Percentiles rank a stretch among this genome's conserved stretches.
phyloP scores from a whole-genome alignment of 2,797 vertebrate species.

The Typhlichthys subterraneus region DNA sequence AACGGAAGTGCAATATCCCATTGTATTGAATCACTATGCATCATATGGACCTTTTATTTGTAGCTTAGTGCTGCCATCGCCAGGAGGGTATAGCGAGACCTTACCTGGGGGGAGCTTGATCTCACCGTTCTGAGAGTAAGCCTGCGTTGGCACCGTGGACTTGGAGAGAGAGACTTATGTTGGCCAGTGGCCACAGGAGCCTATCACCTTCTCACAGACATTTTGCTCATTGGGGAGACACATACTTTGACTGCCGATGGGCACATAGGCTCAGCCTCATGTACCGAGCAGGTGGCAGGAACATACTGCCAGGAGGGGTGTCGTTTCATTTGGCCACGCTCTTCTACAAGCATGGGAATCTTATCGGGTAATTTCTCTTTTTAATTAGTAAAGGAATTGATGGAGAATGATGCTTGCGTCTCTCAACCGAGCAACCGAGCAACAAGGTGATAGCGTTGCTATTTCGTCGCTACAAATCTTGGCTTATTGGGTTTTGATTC shows the following conservation, averaged over 20 bases:
- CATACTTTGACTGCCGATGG: conserved; percentile 50
- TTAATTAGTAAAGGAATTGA: conserved; percentile 34
- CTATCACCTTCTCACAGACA: conserved; percentile 69
- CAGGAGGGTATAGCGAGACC: conserved; percentile 45
- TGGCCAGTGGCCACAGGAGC: conserved; percentile 60
- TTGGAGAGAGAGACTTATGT: conserved; percentile 57
- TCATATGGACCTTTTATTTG: conserved; percentile 22
- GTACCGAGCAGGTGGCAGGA: conserved; percentile 58
- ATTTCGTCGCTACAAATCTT: background rate
- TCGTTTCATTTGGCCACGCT: conserved; percentile 44
- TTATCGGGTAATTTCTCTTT: conserved; percentile 40
- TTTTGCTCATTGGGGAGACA: conserved; percentile 54
- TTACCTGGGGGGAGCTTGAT: conserved; percentile 60
- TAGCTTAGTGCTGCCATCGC: conserved; percentile 19
- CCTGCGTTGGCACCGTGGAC: conserved; percentile 42
- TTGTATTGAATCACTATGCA: conserved; percentile 34
- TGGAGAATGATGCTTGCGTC: background rate
- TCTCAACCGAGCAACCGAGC: conserved; percentile 12
- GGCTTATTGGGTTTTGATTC: background rate
- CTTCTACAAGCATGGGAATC: conserved; percentile 45
- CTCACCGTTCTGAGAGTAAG: conserved; percentile 50
- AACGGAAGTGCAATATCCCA: conserved; percentile 31
- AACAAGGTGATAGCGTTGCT: background rate
- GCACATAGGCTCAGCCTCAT: conserved; percentile 38
- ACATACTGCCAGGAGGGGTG: conserved; percentile 51